A percentile compares a stretch with the other conserved stretches of the same genome.
Conservation (phyloP, 2,113 vertebrate genomes). For the Serilophus lunatus region DNA sequence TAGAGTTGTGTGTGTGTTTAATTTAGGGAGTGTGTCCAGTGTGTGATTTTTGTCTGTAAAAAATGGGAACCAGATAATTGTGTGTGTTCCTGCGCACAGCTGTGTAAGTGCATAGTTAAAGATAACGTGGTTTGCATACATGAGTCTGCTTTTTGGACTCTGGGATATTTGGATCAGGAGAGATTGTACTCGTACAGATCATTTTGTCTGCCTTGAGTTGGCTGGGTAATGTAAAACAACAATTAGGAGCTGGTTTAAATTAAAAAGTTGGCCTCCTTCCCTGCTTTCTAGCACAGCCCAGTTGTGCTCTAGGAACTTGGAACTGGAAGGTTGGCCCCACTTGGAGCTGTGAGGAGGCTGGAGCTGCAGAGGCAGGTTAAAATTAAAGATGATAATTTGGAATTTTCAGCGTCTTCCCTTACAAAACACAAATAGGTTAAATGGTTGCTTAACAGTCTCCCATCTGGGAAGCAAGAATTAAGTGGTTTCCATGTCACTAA, state of each 20-base stretch:
- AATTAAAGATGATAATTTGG: background rate
- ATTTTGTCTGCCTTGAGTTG: background rate
- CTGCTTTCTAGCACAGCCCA: background rate
- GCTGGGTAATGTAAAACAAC: background rate
- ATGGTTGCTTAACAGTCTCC: background rate
- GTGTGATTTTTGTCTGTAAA: background rate
- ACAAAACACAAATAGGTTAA: background rate
- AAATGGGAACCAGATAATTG: background rate
- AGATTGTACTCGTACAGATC: background rate
- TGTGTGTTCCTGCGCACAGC: background rate
- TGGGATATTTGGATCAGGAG: background rate
- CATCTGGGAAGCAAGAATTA: background rate
- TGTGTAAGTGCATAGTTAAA: background rate
- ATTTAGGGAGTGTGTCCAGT: background rate
- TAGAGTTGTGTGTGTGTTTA: background rate
- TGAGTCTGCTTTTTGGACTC: background rate
- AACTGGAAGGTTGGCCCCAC: accelerated
- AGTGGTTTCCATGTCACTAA: conserved; percentile 35
- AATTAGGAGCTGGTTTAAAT: background rate
- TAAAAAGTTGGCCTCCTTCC: background rate
- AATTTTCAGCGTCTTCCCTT: background rate
- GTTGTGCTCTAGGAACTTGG: background rate
- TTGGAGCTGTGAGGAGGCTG: background rate
- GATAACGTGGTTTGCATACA: accelerated
- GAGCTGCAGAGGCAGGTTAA: background rate